These are phyloP conservation scores for Cyclura pinguis DNA, from an alignment of 2,797 vertebrate species.

Conservation along the genomic window DNA sequence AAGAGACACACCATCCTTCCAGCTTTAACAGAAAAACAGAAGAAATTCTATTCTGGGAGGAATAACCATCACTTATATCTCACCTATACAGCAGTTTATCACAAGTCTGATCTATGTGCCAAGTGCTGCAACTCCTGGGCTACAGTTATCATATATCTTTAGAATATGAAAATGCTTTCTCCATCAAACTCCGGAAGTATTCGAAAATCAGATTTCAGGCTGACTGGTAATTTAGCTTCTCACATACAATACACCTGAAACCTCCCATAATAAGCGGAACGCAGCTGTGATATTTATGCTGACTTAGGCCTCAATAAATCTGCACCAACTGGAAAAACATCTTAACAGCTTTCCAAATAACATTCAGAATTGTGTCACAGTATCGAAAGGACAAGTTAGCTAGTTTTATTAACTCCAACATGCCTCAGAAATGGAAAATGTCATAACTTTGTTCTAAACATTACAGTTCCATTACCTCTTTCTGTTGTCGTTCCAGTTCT, in stretches of 20 bases:
- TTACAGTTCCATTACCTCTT: constrained; percentile 86
- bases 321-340: not conserved
- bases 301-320: not conserved
- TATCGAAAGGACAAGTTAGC: not conserved
- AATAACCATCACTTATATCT: not conserved
- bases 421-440: not conserved
- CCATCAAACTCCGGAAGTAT: not conserved
- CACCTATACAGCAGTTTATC: not conserved
- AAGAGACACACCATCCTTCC: not conserved
- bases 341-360: not conserved
- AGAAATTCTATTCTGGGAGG: not conserved
- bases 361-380: not conserved
- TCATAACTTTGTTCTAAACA: constrained; percentile 8
- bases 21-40: not conserved
- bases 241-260: not conserved
- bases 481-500: constrained; percentile 96
- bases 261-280: not conserved
- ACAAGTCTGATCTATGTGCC: not conserved
- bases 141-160: not conserved
- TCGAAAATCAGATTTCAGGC: not conserved
- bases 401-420: constrained; percentile 16
- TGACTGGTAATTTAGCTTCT: not conserved
- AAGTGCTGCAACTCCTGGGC: not conserved
- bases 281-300: not conserved
- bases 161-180: not conserved